These are phyloP conservation scores for Drosophila kanekoi DNA, from an alignment of 2,888 invertebrate genomes.

Conservation along the genomic window DNA sequence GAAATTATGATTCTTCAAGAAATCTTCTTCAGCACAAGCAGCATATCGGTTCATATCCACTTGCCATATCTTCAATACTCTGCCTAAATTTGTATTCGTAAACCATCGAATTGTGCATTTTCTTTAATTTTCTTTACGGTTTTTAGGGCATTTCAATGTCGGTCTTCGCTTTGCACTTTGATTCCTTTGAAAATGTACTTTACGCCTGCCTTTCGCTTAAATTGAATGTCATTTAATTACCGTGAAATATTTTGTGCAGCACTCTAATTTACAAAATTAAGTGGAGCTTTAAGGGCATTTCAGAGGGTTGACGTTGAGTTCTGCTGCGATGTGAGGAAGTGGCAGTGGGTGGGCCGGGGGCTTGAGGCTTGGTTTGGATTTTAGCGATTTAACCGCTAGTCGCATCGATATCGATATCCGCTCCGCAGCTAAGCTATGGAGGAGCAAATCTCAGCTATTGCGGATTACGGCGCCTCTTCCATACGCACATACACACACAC, in stretches of 20 bases:
- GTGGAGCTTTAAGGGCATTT: constrained; percentile 51
- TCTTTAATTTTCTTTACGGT: too few relatives aligned
- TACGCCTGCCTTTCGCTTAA: constrained; percentile 7
- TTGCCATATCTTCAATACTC: too few relatives aligned
- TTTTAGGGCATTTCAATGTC: neutral
- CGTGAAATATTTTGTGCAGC: constrained; percentile 68
- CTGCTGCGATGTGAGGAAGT: neutral
- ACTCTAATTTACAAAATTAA: constrained; percentile 73
- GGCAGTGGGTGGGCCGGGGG: neutral
- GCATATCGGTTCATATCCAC: too few relatives aligned
- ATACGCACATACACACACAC: constrained; percentile 3
- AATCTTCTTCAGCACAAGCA: too few relatives aligned
- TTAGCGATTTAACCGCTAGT: constrained; percentile 14
- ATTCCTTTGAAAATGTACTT: constrained; percentile 4
- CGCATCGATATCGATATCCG: constrained; percentile 39
- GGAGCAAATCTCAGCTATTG: constrained; percentile 72
- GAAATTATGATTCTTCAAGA: too few relatives aligned
- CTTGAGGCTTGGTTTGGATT: constrained; percentile 9
- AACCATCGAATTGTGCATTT: too few relatives aligned
- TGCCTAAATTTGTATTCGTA: too few relatives aligned
- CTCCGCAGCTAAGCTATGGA: constrained; percentile 26
- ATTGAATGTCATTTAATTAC: constrained; percentile 75
- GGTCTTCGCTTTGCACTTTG: neutral
- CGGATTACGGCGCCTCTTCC: constrained; percentile 59
- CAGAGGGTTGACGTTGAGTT: constrained; percentile 35